Conservation (phyloP, 2,888 invertebrate species). For the Pseudococcus viburni region DNA sequence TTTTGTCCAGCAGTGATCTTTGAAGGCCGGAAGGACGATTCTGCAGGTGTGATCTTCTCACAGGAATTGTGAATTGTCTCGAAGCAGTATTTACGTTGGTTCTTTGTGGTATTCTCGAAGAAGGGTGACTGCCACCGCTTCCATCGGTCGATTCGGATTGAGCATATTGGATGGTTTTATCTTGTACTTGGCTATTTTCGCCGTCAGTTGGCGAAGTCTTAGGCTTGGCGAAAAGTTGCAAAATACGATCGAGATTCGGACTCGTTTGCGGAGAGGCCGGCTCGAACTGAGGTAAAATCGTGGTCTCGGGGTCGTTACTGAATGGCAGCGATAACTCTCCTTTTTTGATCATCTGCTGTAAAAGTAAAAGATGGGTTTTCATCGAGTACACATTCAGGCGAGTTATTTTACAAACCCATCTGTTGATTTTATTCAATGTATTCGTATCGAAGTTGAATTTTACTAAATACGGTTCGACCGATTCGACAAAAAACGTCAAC, state of each 20-base stretch:
- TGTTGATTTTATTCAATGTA: conserved; percentile 21
- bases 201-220: neutral
- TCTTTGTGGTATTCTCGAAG: too few species aligned
- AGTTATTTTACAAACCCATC: conserved; percentile 50
- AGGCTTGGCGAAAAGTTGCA: neutral
- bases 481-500: conserved; percentile 34
- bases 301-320: neutral
- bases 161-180: neutral
- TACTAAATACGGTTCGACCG: conserved; percentile 25
- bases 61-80: too few species aligned
- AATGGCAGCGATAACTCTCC: conserved; percentile 24
- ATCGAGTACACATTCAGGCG: conserved; percentile 29
- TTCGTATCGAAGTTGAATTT: conserved; percentile 3
- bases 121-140: too few species aligned
- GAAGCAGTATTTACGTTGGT: too few species aligned
- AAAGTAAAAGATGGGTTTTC: conserved; percentile 44
- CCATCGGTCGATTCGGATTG: neutral
- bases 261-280: neutral
- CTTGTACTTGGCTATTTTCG: neutral
- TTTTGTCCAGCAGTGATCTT: too few species aligned
- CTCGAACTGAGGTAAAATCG: neutral
- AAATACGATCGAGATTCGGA: conserved; percentile 44
- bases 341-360: conserved; percentile 39
- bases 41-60: too few species aligned
- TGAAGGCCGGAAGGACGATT: too few species aligned